These are phyloP conservation scores for Sterrhoptilus dennistouni DNA, from an alignment of 2,113 vertebrate genomes.

Conservation along the genomic window DNA sequence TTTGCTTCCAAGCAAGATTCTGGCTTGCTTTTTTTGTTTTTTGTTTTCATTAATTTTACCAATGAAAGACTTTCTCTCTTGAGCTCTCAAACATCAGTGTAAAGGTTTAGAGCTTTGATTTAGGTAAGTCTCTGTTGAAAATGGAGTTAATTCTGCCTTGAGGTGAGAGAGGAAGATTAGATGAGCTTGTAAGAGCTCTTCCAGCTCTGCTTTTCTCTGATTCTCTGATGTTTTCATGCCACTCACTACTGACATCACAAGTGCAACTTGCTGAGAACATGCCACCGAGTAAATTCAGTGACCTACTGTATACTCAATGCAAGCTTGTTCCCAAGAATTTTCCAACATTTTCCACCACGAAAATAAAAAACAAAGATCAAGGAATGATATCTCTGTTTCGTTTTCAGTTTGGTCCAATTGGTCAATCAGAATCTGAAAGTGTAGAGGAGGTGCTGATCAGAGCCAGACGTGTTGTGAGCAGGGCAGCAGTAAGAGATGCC, in stretches of 20 bases:
- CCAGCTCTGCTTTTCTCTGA: neutral
- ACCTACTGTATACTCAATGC: neutral
- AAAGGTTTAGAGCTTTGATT: neutral
- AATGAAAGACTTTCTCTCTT: neutral
- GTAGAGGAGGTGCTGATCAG: neutral
- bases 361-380: neutral
- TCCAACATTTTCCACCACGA: neutral
- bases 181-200: neutral
- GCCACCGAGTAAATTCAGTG: neutral
- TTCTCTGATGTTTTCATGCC: neutral
- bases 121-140: neutral
- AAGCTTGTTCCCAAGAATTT: neutral
- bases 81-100: neutral
- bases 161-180: neutral
- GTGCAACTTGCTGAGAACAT: neutral
- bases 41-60: neutral
- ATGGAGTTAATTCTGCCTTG: neutral
- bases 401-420: neutral
- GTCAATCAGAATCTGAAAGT: neutral
- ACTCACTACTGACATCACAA: neutral
- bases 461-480: neutral
- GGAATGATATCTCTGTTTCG: neutral
- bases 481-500: neutral
- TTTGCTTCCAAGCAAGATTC: neutral
- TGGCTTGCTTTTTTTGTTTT: neutral